phyloP scores from a whole-genome alignment of 2,797 vertebrate genomes.

The Catamblyrhynchus diadema region DNA sequence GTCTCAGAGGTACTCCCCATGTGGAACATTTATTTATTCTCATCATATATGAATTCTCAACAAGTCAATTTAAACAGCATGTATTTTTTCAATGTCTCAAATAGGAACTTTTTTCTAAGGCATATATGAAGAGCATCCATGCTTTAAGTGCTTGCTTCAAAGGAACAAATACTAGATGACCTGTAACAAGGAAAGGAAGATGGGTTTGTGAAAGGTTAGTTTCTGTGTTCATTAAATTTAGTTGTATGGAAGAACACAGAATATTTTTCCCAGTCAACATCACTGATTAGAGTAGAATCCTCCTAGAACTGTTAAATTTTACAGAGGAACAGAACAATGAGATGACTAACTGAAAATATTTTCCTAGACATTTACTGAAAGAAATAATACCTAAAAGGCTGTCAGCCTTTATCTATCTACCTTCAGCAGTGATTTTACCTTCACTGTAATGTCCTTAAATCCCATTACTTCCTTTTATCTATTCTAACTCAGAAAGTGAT shows the following conservation, averaged over 20 bases:
- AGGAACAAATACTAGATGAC: not conserved
- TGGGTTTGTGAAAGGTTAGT: not conserved
- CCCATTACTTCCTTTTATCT: not conserved
- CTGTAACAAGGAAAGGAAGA: not conserved
- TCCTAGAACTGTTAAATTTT: not conserved
- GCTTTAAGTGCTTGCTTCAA: not conserved
- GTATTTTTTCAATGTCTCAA: not conserved
- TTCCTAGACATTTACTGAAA: not conserved
- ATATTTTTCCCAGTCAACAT: not conserved
- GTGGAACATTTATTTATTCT: not conserved
- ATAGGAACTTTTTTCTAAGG: not conserved
- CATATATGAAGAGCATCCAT: not conserved
- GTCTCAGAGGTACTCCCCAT: not conserved
- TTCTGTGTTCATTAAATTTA: not conserved
- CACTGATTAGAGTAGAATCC: not conserved
- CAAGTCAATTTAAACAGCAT: not conserved
- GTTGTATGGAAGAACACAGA: not conserved
- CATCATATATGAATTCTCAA: not conserved
- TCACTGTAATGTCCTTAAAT: not conserved
- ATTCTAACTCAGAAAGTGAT: not conserved
- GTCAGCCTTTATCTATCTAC: constrained; percentile 4
- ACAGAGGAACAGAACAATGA: not conserved
- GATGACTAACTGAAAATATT: not conserved
- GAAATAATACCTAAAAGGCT: not conserved
- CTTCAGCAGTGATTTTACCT: not conserved